Evolutionary conservation across 2,888 invertebrate species (phyloP).

Genomic region (Pristionchus fissidentatus): DNA sequence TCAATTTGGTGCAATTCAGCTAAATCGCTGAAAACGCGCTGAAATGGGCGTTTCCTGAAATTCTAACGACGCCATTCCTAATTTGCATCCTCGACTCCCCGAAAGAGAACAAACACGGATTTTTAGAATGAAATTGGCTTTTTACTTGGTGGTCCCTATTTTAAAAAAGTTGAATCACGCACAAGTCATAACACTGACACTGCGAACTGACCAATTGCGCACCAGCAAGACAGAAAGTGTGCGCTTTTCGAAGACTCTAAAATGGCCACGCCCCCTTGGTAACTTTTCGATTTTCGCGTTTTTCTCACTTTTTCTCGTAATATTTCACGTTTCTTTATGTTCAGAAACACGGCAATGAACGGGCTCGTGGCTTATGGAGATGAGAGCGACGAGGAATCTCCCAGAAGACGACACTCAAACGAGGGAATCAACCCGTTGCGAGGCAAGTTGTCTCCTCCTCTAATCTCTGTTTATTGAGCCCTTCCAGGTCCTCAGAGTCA

Average conservation of each 20-base stretch:
- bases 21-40: too few relatives aligned
- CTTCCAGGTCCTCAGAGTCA: background rate
- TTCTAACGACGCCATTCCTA: too few relatives aligned
- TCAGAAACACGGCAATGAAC: constrained; percentile 10
- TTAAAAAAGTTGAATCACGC: too few relatives aligned
- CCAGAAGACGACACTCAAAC: background rate
- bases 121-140: too few relatives aligned
- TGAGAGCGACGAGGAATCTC: constrained; percentile 40
- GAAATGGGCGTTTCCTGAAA: too few relatives aligned
- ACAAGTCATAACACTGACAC: background rate
- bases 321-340: background rate
- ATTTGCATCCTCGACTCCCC: too few relatives aligned
- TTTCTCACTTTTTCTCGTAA: background rate
- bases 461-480: background rate
- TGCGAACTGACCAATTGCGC: background rate
- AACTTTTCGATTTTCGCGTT: background rate
- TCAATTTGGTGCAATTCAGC: too few relatives aligned
- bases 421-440: constrained; percentile 36
- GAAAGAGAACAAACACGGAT: too few relatives aligned
- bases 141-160: too few relatives aligned
- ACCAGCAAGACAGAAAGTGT: background rate
- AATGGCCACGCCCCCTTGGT: background rate
- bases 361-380: constrained; percentile 37
- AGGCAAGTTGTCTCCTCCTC: background rate
- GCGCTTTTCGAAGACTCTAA: background rate